Conservation (phyloP, 2,113 vertebrate genomes). For the Microcebus lehilahytsara region DNA sequence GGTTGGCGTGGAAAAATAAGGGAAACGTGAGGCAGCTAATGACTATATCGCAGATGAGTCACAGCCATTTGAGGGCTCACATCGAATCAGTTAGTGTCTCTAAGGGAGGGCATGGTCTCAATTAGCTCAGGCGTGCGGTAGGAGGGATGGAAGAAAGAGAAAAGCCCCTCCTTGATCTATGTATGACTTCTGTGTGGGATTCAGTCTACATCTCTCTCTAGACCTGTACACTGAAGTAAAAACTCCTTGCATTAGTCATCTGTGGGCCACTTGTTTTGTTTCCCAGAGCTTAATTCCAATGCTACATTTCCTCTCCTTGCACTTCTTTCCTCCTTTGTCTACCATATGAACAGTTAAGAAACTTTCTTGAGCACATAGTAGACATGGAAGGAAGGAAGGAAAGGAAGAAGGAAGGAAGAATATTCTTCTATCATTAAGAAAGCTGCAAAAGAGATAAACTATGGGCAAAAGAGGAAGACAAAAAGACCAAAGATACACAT, state of each 20-base stretch:
- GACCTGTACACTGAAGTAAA: background rate
- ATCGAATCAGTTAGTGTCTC: background rate
- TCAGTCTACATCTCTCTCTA: conserved; percentile 51
- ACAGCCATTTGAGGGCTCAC: background rate
- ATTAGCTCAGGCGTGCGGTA: conserved; percentile 12
- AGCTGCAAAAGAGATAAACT: background rate
- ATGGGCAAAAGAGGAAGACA: background rate
- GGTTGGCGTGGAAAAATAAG: background rate
- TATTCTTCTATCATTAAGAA: background rate
- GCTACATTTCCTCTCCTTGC: background rate
- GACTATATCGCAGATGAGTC: background rate
- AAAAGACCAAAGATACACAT: background rate
- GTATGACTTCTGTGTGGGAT: conserved; percentile 29
- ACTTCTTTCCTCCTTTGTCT: background rate
- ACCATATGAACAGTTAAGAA: background rate
- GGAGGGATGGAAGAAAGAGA: background rate
- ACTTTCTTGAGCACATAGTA: background rate
- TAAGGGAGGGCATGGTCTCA: background rate
- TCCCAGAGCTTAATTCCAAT: background rate
- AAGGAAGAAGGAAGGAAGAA: background rate
- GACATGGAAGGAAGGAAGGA: background rate
- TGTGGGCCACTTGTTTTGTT: conserved; percentile 34
- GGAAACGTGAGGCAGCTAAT: background rate
- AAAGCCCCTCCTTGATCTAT: conserved; percentile 37
- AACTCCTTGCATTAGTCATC: background rate